These are phyloP conservation scores for Eidolon helvum DNA, from an alignment of 2,113 vertebrate genomes.

Conservation along the genomic window DNA sequence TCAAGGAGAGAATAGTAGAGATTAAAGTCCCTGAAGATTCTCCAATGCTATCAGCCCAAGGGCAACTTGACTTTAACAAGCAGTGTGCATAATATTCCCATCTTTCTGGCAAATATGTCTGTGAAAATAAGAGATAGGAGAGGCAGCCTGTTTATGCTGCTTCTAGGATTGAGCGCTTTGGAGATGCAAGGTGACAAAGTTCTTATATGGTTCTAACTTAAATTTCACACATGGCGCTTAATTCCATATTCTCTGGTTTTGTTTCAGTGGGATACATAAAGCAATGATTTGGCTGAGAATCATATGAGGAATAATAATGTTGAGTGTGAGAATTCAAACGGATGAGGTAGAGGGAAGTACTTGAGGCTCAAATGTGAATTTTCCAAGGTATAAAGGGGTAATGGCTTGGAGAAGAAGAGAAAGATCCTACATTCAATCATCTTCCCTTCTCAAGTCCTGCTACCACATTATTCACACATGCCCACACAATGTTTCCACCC, in stretches of 20 bases:
- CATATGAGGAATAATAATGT: not conserved
- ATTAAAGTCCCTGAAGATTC: not conserved
- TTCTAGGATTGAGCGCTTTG: not conserved
- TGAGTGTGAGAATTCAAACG: not conserved
- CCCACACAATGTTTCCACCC: not conserved
- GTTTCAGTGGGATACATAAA: not conserved
- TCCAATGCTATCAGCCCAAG: not conserved
- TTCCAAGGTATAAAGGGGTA: not conserved
- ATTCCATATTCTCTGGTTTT: conserved; percentile 15
- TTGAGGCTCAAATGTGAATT: not conserved
- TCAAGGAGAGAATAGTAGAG: not conserved
- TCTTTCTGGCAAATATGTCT: not conserved
- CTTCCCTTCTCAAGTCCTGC: not conserved
- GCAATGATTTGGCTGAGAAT: conserved; percentile 7
- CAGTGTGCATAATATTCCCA: not conserved
- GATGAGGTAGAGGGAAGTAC: not conserved
- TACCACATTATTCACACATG: not conserved
- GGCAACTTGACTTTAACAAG: not conserved
- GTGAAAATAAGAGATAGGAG: not conserved
- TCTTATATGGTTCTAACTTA: not conserved
- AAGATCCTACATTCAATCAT: not conserved
- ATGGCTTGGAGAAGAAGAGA: not conserved
- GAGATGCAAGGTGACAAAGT: not conserved
- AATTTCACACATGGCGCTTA: conserved; percentile 9
- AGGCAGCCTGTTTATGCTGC: not conserved